phyloP scores from a whole-genome alignment of 1,140 invertebrate species.

The Drosophila pseudoananassae region DNA sequence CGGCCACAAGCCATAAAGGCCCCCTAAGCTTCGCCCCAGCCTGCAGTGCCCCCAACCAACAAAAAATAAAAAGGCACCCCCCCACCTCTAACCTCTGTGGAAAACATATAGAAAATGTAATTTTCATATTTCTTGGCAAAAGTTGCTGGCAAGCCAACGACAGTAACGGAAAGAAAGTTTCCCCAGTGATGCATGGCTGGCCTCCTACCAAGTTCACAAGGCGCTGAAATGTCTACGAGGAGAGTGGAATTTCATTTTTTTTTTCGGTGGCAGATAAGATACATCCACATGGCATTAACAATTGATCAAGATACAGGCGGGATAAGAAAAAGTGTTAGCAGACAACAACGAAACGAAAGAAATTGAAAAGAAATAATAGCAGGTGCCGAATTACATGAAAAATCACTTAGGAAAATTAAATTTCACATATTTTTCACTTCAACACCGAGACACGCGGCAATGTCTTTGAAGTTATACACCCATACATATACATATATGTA shows the following conservation, averaged over 20 bases:
- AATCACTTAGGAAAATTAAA: constrained; percentile 83
- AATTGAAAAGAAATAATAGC: constrained; percentile 81
- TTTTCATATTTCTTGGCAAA: constrained; percentile 62
- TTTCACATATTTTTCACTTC: constrained; percentile 83
- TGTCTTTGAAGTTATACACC: constrained; percentile 63
- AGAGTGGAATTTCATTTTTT: too few species aligned
- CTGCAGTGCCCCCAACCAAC: not conserved
- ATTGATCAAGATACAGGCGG: constrained; percentile 59
- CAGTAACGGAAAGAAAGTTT: constrained; percentile 61
- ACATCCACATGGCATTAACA: constrained; percentile 77
- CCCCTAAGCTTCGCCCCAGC: not conserved
- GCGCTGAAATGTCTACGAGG: constrained; percentile 60
- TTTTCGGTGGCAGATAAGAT: constrained; percentile 29
- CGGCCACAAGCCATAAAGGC: constrained; percentile 35
- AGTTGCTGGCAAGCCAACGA: constrained; percentile 62
- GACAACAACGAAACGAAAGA: constrained; percentile 12
- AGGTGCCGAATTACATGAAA: constrained; percentile 83
- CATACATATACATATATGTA: not conserved
- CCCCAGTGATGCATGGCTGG: constrained; percentile 70
- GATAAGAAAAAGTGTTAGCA: constrained; percentile 66
- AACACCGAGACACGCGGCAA: constrained; percentile 55
- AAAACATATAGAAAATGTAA: constrained; percentile 60
- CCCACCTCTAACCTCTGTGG: not conserved
- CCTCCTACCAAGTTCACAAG: constrained; percentile 69
- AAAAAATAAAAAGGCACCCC: not conserved